phyloP scores from a whole-genome alignment of 2,797 vertebrate species.

The Hyperoplus immaculatus region DNA sequence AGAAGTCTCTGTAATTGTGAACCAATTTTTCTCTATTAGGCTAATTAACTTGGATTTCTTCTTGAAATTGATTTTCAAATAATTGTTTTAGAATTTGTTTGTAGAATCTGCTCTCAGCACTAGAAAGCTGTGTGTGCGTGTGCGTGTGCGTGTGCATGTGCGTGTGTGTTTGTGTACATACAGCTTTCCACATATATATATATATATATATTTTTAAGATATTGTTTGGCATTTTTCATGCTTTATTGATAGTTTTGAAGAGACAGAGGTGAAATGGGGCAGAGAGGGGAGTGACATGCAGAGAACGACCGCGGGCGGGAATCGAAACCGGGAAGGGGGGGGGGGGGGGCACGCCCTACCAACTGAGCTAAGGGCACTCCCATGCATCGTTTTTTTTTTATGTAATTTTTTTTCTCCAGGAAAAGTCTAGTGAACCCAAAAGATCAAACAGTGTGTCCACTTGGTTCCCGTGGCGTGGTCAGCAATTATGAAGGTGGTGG shows the following conservation, averaged over 20 bases:
- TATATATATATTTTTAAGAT: not conserved
- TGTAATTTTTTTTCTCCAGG: not conserved
- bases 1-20: not conserved
- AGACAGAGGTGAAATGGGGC: no score
- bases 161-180: not conserved
- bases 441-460: conserved; percentile 8
- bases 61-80: not conserved
- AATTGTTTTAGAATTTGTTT: not conserved
- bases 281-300: no score
- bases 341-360: no score
- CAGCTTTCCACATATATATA: not conserved
- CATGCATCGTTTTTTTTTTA: no score
- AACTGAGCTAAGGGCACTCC: no score
- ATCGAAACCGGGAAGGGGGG: no score
- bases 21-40: not conserved
- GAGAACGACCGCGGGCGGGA: no score
- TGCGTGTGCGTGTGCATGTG: not conserved
- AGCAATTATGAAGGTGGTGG: conserved; percentile 19
- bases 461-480: not conserved
- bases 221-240: no score
- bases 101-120: not conserved
- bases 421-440: conserved; percentile 1
- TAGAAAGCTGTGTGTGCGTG: not conserved
- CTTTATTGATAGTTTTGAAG: no score
- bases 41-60: not conserved